Evolutionary conservation across 1,140 invertebrate species (phyloP).

Genomic region (Zaprionus nigranus): DNA sequence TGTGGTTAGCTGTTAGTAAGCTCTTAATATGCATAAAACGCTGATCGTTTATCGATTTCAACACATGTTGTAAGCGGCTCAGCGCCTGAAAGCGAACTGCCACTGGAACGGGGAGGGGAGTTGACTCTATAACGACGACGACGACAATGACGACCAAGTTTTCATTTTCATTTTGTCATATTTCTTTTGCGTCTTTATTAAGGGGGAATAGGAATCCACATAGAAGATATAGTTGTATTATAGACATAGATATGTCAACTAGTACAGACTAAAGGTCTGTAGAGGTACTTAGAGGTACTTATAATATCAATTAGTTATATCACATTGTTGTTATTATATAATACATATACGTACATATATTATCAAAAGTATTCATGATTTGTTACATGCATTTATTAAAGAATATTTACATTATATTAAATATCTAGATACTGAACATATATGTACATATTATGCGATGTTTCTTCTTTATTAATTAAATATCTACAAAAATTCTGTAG

Average conservation of each 20-base stretch:
- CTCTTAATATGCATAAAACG: constrained; percentile 70
- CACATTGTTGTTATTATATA: too few species aligned
- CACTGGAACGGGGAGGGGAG: constrained; percentile 1
- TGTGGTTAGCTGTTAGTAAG: constrained; percentile 26
- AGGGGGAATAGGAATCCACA: neutral
- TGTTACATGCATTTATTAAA: too few species aligned
- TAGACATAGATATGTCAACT: too few species aligned
- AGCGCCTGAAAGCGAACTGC: constrained; percentile 19
- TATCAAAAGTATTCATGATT: too few species aligned
- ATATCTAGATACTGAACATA: neutral
- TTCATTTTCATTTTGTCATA: constrained; percentile 44
- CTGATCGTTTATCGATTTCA: constrained; percentile 65
- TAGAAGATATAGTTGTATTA: neutral
- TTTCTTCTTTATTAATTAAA: neutral
- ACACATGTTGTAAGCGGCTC: constrained; percentile 47
- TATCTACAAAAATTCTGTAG: too few species aligned
- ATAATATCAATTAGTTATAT: too few species aligned
- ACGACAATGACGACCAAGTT: constrained; percentile 15
- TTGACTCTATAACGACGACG: constrained; percentile 38
- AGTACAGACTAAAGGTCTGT: too few species aligned
- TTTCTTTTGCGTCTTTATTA: neutral
- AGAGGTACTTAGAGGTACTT: too few species aligned
- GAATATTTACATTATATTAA: neutral
- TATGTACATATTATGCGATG: neutral
- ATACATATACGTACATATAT: too few species aligned